Conservation (phyloP, 2,888 invertebrate genomes). For the Athalia rosae region DNA sequence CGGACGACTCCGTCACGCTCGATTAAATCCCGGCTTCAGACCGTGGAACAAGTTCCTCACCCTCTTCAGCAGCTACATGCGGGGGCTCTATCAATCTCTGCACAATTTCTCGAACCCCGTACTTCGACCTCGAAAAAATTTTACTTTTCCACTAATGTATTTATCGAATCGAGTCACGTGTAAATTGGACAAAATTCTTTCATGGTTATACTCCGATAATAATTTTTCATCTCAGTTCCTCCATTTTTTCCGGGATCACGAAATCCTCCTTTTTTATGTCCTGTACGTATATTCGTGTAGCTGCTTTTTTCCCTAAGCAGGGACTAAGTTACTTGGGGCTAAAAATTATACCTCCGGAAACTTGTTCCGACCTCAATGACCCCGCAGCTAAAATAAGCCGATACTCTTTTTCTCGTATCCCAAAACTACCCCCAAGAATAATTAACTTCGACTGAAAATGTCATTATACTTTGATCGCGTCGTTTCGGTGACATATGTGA, state of each 20-base stretch:
- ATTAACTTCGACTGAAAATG: conserved; percentile 30
- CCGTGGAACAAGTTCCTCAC: background rate
- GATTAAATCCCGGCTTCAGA: conserved; percentile 18
- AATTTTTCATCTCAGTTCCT: too few relatives aligned
- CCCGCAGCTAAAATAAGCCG: conserved; percentile 16
- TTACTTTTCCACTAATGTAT: background rate
- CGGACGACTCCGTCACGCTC: conserved; percentile 11
- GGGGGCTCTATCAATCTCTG: background rate
- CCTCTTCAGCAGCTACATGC: too few relatives aligned
- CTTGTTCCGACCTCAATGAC: conserved; percentile 20
- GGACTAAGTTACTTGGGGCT: conserved; percentile 1
- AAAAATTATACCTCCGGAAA: conserved; percentile 17
- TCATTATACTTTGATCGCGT: conserved; percentile 15
- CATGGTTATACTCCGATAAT: too few relatives aligned
- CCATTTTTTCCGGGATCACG: background rate
- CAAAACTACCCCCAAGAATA: conserved; percentile 9
- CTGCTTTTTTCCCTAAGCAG: background rate
- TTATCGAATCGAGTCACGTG: background rate
- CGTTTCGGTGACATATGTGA: conserved; percentile 10
- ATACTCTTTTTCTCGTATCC: background rate
- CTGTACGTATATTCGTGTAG: background rate
- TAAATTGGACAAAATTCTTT: background rate
- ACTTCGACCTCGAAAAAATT: too few relatives aligned
- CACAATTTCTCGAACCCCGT: background rate
- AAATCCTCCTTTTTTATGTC: conserved; percentile 2